Percentiles rank a stretch among this genome's conserved stretches.
Evolutionary conservation across 2,113 vertebrate genomes (phyloP).

Genomic region (Ceyx melanurus): DNA sequence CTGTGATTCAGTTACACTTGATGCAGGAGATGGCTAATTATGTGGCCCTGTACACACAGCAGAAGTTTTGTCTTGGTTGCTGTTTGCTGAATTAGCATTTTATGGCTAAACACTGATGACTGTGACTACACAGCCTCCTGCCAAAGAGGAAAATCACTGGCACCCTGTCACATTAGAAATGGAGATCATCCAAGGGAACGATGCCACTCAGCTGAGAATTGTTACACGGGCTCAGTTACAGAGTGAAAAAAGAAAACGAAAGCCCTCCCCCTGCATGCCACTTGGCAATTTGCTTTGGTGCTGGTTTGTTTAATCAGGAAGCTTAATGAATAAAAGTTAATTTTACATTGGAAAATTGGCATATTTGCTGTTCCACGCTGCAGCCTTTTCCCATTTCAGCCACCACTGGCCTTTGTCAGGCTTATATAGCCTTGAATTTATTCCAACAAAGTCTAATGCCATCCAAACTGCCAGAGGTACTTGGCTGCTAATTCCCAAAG

Average conservation of each 20-base stretch:
- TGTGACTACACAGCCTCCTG: not conserved
- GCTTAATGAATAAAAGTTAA: not conserved
- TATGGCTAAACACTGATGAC: not conserved
- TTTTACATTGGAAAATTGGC: not conserved
- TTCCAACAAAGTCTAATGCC: not conserved
- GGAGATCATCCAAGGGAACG: not conserved
- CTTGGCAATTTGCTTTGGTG: not conserved
- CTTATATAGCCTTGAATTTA: not conserved
- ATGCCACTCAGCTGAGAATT: not conserved
- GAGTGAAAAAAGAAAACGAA: not conserved
- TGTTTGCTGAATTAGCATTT: not conserved
- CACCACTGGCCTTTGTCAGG: not conserved
- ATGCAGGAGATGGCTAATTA: not conserved
- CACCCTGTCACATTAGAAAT: not conserved
- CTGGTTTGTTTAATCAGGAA: not conserved
- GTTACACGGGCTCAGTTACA: not conserved
- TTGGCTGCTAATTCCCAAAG: not conserved
- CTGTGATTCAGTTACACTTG: not conserved
- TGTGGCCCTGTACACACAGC: not conserved
- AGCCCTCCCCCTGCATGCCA: not conserved
- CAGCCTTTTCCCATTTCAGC: not conserved
- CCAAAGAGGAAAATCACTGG: not conserved
- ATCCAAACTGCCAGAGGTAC: not conserved
- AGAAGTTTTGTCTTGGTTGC: constrained; percentile 1
- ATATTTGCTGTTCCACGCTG: not conserved